Percentiles rank a stretch among this genome's conserved stretches.
Evolutionary conservation across 2,888 invertebrate genomes (phyloP).

Genomic region (Agriotes lineatus): DNA sequence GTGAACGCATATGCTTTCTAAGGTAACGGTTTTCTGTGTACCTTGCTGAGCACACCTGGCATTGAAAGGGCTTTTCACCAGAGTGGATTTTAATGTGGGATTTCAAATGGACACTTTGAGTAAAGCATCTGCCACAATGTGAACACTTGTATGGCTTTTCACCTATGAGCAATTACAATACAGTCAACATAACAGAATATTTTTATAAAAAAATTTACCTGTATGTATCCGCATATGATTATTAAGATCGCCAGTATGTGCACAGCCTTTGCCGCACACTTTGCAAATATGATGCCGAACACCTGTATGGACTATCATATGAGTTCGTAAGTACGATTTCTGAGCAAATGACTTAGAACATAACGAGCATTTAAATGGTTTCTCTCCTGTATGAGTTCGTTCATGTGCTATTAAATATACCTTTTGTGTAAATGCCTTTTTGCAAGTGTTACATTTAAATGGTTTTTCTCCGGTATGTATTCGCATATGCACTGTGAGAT

Average conservation of each 20-base stretch:
- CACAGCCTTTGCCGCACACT: constrained; percentile 1
- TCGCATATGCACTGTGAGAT: constrained; percentile 15
- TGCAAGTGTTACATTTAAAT: background rate
- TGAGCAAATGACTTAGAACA: constrained; percentile 10
- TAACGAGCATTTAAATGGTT: constrained; percentile 6
- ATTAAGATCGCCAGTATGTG: background rate
- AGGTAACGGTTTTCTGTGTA: too few relatives aligned
- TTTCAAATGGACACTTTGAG: too few relatives aligned
- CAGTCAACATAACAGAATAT: too few relatives aligned
- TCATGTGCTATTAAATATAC: background rate
- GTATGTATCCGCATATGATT: constrained; percentile 9
- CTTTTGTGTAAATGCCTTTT: constrained; percentile 3
- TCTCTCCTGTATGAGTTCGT: constrained; percentile 20
- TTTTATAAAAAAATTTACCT: too few relatives aligned
- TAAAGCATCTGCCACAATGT: too few relatives aligned
- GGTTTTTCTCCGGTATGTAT: constrained; percentile 16
- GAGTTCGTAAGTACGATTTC: background rate
- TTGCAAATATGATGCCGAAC: background rate
- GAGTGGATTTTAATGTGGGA: too few relatives aligned
- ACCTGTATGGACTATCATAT: constrained; percentile 1
- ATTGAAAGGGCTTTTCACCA: too few relatives aligned
- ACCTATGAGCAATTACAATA: too few relatives aligned
- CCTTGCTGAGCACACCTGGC: too few relatives aligned
- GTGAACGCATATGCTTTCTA: too few relatives aligned
- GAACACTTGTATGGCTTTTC: too few relatives aligned